Base-by-base conservation (phyloP, 2,797 vertebrate species). In the Xenops minutus region DNA sequence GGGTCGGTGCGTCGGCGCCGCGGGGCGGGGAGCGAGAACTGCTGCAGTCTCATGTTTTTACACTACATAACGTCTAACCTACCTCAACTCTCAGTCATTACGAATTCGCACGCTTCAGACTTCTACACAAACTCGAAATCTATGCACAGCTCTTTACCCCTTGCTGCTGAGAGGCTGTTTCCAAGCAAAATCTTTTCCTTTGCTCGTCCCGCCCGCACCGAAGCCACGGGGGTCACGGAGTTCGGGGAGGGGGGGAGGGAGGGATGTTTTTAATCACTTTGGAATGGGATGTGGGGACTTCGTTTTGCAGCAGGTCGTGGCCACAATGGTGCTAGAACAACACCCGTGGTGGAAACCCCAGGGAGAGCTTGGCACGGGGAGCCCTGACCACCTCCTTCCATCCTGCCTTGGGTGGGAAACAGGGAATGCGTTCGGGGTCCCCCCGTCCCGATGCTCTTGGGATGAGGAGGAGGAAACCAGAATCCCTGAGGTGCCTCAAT, bases 51-150 rank as follows among this genome's bases (percentile, higher is more conserved):
- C 96, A 96, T 36, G 67, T 96, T 95, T 97, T 92, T 96, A 97
- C 97, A 98, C 98, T 98, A 98, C 97, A 92, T 91, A 92, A 96
- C 93, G 94, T 94, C 92, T 97, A 97, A 98, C 97, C 98, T 98
- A 98, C 98, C 98, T 98, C 98, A 97, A 91, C 96, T 96, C 97
- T 98, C 97, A 96, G 97, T 98, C 97, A 86, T 94, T 88, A 83
- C 55, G 37, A 96, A 96, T 94, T 93, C 91, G 95, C 97, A 96
- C 96, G 97, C 97, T 97, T 98, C 97, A 96, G 96, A 98, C 92
- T 71, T 91, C 94, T 96, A 90, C 68, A 96, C 94, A 97, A 94
- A 95, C 95, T 89, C 85, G 85, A 96, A 97, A 97, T 97, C 98
- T 98, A 98, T 98, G 98, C 98, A 98, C 97, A 97, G 96, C 97